These are phyloP conservation scores for Cephus pulcher DNA, from an alignment of 2,888 invertebrate species.

Conservation along the genomic window DNA sequence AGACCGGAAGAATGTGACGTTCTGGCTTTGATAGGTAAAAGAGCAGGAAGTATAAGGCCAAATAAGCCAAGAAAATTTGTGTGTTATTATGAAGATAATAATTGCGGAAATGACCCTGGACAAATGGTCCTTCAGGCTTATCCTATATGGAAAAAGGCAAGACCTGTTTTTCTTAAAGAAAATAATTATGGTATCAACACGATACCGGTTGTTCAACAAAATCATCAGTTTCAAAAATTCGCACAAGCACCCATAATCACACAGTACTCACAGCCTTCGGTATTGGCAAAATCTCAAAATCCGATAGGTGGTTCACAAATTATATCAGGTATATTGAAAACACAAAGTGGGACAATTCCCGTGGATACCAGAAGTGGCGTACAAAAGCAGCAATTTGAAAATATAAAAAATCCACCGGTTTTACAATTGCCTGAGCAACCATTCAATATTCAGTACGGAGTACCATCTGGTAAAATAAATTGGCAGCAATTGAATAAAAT, in stretches of 20 bases:
- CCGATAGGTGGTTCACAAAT: neutral
- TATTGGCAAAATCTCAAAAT: neutral
- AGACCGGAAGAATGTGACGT: slow-evolving; percentile 14
- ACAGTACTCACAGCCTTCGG: neutral
- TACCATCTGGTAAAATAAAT: neutral
- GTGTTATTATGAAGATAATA: slow-evolving; percentile 41
- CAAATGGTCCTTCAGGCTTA: slow-evolving; percentile 13
- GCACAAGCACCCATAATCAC: neutral
- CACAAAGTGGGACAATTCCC: neutral
- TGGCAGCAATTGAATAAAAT: neutral
- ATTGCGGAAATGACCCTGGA: slow-evolving; percentile 16
- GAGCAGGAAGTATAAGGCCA: neutral
- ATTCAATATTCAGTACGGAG: neutral
- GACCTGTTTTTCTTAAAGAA: neutral
- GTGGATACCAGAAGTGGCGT: neutral
- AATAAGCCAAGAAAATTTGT: slow-evolving; percentile 33
- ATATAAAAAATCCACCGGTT: neutral
- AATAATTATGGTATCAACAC: neutral
- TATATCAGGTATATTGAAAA: neutral
- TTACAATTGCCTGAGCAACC: too few species aligned
- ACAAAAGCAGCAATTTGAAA: neutral
- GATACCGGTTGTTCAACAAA: neutral
- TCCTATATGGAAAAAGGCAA: slow-evolving; percentile 3
- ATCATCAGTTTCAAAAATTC: neutral
- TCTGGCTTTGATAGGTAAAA: slow-evolving; percentile 16